phyloP scores from a whole-genome alignment of 2,113 vertebrate species.

The Spea multiplicata region DNA sequence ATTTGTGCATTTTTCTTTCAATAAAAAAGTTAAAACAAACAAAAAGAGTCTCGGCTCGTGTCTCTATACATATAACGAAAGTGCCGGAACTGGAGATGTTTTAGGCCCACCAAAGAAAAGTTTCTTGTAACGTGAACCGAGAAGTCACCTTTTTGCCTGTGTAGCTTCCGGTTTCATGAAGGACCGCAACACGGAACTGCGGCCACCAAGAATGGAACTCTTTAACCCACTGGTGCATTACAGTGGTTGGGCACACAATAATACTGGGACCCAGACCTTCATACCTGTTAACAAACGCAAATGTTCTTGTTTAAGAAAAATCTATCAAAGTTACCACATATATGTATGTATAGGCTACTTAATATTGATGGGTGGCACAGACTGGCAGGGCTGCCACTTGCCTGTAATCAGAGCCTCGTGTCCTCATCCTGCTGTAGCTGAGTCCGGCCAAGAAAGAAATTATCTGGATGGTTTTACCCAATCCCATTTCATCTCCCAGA shows the following conservation, averaged over 20 bases:
- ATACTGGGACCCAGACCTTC: constrained; percentile 87
- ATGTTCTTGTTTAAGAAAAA: too few relatives aligned
- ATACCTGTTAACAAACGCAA: constrained; percentile 67
- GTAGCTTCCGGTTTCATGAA: constrained; percentile 92
- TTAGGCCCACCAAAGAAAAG: neutral
- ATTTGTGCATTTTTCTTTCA: too few relatives aligned
- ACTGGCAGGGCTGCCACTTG: constrained; percentile 89
- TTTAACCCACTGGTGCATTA: constrained; percentile 98
- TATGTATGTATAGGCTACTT: too few relatives aligned
- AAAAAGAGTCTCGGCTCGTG: too few relatives aligned
- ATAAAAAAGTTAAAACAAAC: too few relatives aligned
- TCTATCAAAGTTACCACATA: too few relatives aligned
- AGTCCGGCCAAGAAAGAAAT: constrained; percentile 97
- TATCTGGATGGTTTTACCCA: constrained; percentile 99
- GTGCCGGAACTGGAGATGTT: too few relatives aligned
- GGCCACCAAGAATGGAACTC: constrained; percentile 98
- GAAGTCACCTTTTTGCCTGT: constrained; percentile 79
- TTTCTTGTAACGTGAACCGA: neutral
- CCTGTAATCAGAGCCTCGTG: constrained; percentile 97
- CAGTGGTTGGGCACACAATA: constrained; percentile 92
- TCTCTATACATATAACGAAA: too few relatives aligned
- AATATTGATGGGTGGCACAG: constrained; percentile 98
- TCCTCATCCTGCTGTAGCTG: constrained; percentile 98
- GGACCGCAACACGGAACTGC: constrained; percentile 87
- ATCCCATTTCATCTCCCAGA: constrained; percentile 98